These are phyloP conservation scores for Agapetus fuscipes DNA, from an alignment of 2,888 invertebrate genomes.

Conservation along the genomic window DNA sequence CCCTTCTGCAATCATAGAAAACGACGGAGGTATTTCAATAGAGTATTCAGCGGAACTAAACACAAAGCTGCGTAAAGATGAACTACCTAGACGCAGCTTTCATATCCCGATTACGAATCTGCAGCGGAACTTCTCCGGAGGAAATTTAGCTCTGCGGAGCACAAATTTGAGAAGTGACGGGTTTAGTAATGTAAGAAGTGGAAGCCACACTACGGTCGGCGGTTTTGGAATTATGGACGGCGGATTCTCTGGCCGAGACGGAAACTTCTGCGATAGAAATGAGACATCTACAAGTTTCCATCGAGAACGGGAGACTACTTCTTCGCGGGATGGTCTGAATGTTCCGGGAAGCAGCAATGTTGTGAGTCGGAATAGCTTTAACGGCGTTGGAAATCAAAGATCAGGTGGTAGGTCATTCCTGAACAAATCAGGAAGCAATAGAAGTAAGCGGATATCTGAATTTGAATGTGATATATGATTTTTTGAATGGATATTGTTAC, in stretches of 20 bases:
- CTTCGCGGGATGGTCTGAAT: constrained; percentile 31
- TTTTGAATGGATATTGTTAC: no score
- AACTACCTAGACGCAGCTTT: constrained; percentile 10
- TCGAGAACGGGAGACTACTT: constrained; percentile 29
- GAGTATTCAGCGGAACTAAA: constrained; percentile 40
- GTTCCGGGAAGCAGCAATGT: constrained; percentile 10
- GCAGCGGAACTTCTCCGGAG: constrained; percentile 12
- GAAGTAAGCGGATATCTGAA: constrained; percentile 48
- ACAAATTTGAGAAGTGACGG: constrained; percentile 7
- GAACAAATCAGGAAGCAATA: constrained; percentile 37
- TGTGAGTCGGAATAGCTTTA: constrained; percentile 44
- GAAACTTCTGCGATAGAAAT: constrained; percentile 37
- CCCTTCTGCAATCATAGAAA: constrained; percentile 42
- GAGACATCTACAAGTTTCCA: constrained; percentile 41
- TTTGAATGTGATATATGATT: constrained; percentile 53
- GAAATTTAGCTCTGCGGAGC: constrained; percentile 27
- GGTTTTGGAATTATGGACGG: constrained; percentile 43
- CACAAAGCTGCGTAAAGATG: constrained; percentile 17
- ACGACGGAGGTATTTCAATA: constrained; percentile 40
- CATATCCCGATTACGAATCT: constrained; percentile 11
- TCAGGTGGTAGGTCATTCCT: constrained; percentile 36
- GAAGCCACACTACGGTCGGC: constrained; percentile 39
- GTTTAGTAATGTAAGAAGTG: constrained; percentile 35
- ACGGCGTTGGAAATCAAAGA: constrained; percentile 32
- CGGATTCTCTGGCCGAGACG: constrained; percentile 38